Conservation (phyloP, 1,140 invertebrate species). For the Acromyrmex echinatior region DNA sequence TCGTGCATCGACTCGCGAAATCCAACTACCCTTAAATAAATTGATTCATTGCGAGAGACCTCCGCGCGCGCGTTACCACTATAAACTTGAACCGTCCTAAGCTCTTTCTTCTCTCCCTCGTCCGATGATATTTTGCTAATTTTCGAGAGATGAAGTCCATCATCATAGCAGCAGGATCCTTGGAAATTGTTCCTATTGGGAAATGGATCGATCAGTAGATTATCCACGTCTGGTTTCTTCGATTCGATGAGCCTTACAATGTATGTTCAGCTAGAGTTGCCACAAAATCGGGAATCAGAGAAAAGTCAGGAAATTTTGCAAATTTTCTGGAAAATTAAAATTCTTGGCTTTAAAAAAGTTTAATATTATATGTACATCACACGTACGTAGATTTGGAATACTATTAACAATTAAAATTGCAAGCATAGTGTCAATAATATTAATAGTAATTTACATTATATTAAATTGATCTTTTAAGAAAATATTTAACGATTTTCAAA, state of each 20-base stretch:
- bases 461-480: no score
- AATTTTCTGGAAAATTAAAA: no score
- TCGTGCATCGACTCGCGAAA: conserved; percentile 86
- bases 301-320: no score
- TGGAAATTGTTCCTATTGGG: not conserved
- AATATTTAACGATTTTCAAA: no score
- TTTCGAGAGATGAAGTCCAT: conserved; percentile 78
- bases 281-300: no score
- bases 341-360: no score
- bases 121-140: conserved; percentile 84
- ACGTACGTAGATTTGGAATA: no score
- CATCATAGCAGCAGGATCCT: not conserved
- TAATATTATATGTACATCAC: no score
- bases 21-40: conserved; percentile 87
- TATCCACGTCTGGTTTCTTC: not conserved
- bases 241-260: not conserved
- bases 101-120: conserved; percentile 2
- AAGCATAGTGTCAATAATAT: no score
- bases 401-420: no score
- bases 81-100: conserved; percentile 48
- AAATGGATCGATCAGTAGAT: not conserved
- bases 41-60: conserved; percentile 85
- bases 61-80: conserved; percentile 68
- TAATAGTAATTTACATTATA: no score
- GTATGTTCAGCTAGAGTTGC: no score